Base-by-base conservation (phyloP, 1,140 invertebrate genomes). In the Oreohelix idahoensis region DNA sequence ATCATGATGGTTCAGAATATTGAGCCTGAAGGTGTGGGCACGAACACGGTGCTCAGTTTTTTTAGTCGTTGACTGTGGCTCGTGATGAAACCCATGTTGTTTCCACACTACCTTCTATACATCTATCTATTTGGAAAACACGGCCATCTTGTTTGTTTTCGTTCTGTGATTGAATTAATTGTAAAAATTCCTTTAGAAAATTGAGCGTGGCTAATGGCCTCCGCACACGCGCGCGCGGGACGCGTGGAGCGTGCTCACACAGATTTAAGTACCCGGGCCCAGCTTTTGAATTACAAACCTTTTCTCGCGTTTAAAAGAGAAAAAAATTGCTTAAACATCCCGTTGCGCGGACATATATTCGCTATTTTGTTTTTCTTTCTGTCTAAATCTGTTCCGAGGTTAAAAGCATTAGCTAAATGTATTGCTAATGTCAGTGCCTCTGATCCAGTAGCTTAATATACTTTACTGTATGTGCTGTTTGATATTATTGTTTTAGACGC, bases 111-210 rank as follows among this genome's bases (percentile, higher is more conserved):
- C 26, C 51, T 10, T 58, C 23, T 4, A 58, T 20, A 58, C 51
- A 23, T 58, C 42, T 20, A 23, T 58, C 42, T 20, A 58, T 26
- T 17, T 66, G 5, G 29, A 32, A 66, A 32, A 66, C n/a, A 17
- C 63, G n/a, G 51, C 29, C 29, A n/a, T 23, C 1, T 66, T 66
- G 63, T 66, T 29, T 66, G 63, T 32, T 66, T 66, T 66, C 63
- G 11, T 23, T 32, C 63, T 32, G 11, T 4, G 63, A 17, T 66
- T 29, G 29, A 66, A 13, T 66, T 66, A 29, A 66, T 66, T 66
- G 63, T 66, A 66, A 66, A 66, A 66, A 66, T 66, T 66, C 63
- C 63, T 66, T 66, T 66, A 32, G 63, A 32, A 66, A 66, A 66
- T 66, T 35, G n/a, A 66, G 63, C 63, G 63, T 11, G 4, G 32